Base-by-base conservation (phyloP, 2,113 vertebrate genomes). In the Piaya cayana region DNA sequence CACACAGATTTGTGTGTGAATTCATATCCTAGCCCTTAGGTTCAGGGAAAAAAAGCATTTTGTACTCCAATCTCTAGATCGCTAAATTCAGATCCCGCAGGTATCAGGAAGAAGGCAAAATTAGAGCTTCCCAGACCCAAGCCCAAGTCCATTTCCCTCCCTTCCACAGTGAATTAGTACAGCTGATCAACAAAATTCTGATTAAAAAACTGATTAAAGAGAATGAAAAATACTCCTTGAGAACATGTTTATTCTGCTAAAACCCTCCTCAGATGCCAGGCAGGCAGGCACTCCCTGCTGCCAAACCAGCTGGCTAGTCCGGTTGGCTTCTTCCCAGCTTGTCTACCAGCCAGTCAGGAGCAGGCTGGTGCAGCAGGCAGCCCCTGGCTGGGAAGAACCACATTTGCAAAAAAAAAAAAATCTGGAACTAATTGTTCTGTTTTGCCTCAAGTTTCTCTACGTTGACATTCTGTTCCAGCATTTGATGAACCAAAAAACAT, bases 131-230 rank as follows among this genome's bases (percentile, higher is more conserved):
- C 30, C 32, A 69, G 39, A 53, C 6, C 60, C 67, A 16, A 83
- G n/a, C 30, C 34, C 1, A 1, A 89, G n/a, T 25, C 42, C 6
- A 16, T 71, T 91, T 64, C 34, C n/a, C 55, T 7, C 0, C 0
- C 22, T 69, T 58, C 43, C n/a, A 22, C 1, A 0, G 6, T 30
- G 29, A 70, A 55, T 72, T 58, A 71, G 32, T 82, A 52, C 25
- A 92, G 15, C 56, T 26, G 34, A 59, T 43, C 43, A 95, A 65
- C 20, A 45, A 58, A 12, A 49, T 29, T 72, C 62, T 36, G 34
- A 39, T 20, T 45, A 83, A 96, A 95, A 53, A 8, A 82, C 60
- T 92, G 82, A 94, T n/a, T 85, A 50, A 55, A n/a, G 55, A 27
- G 43, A 75, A 87, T 0, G 0, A 45, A 5, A 69, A 78, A 26